Percentiles rank a stretch among this genome's conserved stretches.
phyloP scores from a whole-genome alignment of 1,140 invertebrate genomes.

The Bombus difficillimus region DNA sequence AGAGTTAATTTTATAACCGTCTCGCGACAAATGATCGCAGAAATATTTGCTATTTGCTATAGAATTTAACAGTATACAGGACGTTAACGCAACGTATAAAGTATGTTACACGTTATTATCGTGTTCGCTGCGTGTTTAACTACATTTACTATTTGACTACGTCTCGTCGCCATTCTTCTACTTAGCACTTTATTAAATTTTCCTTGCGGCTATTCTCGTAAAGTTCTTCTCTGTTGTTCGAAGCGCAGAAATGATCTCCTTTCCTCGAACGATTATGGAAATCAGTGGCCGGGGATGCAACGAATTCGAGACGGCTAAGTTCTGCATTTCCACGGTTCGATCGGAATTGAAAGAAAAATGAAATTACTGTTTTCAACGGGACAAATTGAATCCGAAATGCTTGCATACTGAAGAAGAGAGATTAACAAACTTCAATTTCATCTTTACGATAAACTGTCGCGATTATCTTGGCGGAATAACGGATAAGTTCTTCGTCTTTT shows the following conservation, averaged over 20 bases:
- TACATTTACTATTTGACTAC: not conserved
- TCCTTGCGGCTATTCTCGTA: not conserved
- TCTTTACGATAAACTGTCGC: not conserved
- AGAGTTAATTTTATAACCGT: constrained; percentile 42
- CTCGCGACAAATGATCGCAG: constrained; percentile 25
- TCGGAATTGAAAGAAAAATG: not conserved
- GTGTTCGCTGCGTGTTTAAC: not conserved
- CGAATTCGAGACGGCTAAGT: not conserved
- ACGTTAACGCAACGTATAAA: constrained; percentile 19
- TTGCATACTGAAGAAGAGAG: not conserved
- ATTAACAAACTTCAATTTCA: constrained; percentile 6
- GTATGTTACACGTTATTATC: not conserved
- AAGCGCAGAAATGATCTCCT: constrained; percentile 15
- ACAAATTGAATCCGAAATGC: not conserved
- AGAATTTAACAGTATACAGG: constrained; percentile 9
- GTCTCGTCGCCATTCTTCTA: not conserved
- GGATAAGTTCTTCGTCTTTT: not conserved
- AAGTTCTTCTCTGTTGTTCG: not conserved
- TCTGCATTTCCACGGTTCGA: not conserved
- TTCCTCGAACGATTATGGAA: constrained; percentile 20
- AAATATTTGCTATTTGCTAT: constrained; percentile 43
- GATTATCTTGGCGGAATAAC: not conserved
- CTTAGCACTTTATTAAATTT: constrained; percentile 28
- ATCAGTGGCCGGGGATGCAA: constrained; percentile 4
- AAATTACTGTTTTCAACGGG: not conserved